phyloP scores from a whole-genome alignment of 1,140 invertebrate species.

The Zelostemma sp. region DNA sequence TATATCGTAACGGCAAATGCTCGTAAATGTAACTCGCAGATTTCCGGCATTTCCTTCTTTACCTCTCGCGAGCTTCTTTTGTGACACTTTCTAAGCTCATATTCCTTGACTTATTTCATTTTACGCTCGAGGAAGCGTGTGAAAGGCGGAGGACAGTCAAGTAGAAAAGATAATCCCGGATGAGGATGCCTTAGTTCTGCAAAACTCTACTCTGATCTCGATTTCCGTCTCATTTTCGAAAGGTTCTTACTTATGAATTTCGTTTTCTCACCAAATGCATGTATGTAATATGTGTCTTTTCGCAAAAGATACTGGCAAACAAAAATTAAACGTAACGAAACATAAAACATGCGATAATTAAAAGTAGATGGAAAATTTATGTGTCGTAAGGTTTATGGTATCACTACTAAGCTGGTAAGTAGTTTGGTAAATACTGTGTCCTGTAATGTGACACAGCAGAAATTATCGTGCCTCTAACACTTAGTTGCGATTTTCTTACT shows the following conservation, averaged over 20 bases:
- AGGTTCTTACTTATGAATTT: constrained; percentile 16
- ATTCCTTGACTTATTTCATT: constrained; percentile 41
- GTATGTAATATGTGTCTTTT: constrained; percentile 24
- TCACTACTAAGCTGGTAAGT: too few species aligned
- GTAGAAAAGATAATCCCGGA: constrained; percentile 48
- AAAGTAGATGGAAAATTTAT: too few species aligned
- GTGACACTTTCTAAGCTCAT: constrained; percentile 18
- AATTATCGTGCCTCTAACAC: too few species aligned
- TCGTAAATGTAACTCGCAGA: constrained; percentile 11
- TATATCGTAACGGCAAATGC: background rate
- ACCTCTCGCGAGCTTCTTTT: constrained; percentile 1
- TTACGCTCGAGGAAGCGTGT: constrained; percentile 25
- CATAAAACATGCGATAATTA: too few species aligned
- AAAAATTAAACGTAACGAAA: too few species aligned
- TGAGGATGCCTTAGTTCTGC: constrained; percentile 36
- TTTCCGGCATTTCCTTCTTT: constrained; percentile 1
- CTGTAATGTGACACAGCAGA: too few species aligned
- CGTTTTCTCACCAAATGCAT: constrained; percentile 3
- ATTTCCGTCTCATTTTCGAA: constrained; percentile 38
- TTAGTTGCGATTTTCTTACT: constrained; percentile 1
- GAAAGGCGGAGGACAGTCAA: constrained; percentile 32
- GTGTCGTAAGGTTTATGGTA: too few species aligned
- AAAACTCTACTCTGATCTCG: constrained; percentile 22
- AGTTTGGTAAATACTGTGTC: too few species aligned
- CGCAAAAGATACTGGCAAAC: too few species aligned